Conservation (phyloP, 2,113 vertebrate species). For the Phylloscopus trochiloides region DNA sequence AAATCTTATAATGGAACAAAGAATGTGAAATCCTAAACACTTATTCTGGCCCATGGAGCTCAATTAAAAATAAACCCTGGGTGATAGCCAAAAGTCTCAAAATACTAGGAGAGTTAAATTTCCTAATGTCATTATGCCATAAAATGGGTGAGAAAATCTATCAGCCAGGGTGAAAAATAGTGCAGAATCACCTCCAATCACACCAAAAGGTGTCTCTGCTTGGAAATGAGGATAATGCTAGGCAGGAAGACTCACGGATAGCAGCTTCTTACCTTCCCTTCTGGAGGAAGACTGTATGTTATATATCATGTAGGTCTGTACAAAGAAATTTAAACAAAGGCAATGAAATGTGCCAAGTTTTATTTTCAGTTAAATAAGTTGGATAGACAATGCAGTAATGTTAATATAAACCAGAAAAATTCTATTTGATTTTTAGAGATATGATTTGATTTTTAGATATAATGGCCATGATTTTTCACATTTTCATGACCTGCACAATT, state of each 20-base stretch:
- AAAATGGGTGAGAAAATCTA: neutral
- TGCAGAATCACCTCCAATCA: neutral
- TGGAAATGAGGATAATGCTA: neutral
- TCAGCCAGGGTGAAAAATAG: neutral
- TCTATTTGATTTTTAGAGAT: neutral
- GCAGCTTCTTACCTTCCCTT: neutral
- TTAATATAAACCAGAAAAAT: neutral
- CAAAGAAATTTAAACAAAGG: neutral
- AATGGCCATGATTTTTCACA: neutral
- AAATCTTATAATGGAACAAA: neutral
- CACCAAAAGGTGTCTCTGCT: neutral
- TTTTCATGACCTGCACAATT: neutral
- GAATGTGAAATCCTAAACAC: neutral
- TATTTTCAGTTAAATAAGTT: neutral
- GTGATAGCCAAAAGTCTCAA: neutral
- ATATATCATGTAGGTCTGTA: neutral
- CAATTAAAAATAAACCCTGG: neutral
- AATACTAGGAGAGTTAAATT: neutral
- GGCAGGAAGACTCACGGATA: neutral
- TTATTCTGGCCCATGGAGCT: neutral
- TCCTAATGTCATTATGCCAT: neutral
- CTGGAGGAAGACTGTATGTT: neutral
- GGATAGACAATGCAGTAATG: neutral
- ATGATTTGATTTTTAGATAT: neutral
- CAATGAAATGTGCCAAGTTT: neutral